phyloP scores from a whole-genome alignment of 2,113 vertebrate species.

The rat (Rattus norvegicus) region DNA sequence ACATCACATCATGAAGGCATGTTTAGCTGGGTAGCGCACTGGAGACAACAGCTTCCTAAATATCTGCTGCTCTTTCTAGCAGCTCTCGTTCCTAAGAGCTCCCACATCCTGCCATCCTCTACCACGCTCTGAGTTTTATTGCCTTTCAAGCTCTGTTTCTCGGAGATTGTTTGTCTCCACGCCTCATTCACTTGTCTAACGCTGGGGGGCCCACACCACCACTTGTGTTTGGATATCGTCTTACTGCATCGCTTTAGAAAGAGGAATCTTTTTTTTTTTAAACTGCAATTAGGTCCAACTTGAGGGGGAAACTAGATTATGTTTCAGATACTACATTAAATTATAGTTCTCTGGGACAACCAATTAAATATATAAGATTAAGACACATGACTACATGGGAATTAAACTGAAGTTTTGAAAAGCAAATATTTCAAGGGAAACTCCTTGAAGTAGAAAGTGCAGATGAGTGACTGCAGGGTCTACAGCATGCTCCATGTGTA shows the following conservation, averaged over 20 bases:
- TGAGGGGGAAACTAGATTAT: neutral
- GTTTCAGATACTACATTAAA: constrained; percentile 23
- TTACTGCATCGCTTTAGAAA: constrained; percentile 41
- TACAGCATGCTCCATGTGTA: neutral
- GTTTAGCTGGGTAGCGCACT: neutral
- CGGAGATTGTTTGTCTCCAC: neutral
- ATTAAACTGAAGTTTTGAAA: constrained; percentile 53
- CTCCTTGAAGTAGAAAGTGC: constrained; percentile 1
- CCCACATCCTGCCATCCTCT: neutral
- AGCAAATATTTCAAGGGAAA: constrained; percentile 43
- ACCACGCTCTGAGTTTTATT: neutral
- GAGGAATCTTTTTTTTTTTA: constrained; percentile 20
- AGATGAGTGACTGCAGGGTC: neutral
- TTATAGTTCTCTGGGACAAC: constrained; percentile 10
- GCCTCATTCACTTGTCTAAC: neutral
- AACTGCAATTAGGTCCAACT: neutral
- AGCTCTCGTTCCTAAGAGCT: neutral
- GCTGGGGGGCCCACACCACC: neutral
- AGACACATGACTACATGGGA: neutral
- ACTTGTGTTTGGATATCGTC: constrained; percentile 8
- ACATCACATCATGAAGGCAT: neutral
- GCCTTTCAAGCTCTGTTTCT: neutral
- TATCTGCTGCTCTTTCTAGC: neutral
- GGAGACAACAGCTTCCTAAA: too few species aligned
- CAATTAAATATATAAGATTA: neutral